A percentile compares a stretch with the other conserved stretches of the same genome.
Conservation (phyloP, 2,113 vertebrate species). For the Passerina amoena region DNA sequence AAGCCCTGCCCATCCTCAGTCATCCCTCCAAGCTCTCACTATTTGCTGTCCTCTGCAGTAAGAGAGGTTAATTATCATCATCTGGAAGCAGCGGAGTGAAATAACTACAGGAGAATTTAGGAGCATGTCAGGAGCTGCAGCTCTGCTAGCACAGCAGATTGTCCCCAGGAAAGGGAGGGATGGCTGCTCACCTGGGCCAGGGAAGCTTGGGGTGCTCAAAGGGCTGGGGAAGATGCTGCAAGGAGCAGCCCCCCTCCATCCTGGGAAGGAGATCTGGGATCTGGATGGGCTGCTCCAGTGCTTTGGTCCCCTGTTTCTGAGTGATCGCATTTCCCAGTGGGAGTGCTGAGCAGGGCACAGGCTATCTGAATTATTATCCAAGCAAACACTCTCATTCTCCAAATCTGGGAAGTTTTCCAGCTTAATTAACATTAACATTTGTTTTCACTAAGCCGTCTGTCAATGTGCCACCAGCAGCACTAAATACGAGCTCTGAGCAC, state of each 20-base stretch:
- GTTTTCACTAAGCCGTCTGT: constrained; percentile 67
- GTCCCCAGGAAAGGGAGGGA: not conserved
- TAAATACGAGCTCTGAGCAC: constrained; percentile 27
- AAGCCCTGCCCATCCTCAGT: not conserved
- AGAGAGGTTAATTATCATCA: constrained; percentile 19
- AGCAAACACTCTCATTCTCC: constrained; percentile 55
- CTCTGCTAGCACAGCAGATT: not conserved
- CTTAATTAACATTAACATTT: constrained; percentile 68
- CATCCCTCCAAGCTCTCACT: not conserved
- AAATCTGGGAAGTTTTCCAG: constrained; percentile 70
- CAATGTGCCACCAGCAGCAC: constrained; percentile 50
- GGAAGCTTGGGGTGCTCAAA: not conserved
- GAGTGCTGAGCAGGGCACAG: constrained; percentile 2
- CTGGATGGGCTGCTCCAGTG: accelerated
- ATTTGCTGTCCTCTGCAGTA: not conserved
- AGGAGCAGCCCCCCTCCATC: not conserved
- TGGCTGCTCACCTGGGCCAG: not conserved
- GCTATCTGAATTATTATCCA: constrained; percentile 67
- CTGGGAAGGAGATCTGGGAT: not conserved
- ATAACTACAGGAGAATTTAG: constrained; percentile 16
- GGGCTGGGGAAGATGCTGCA: not conserved
- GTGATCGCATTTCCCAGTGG: not conserved
- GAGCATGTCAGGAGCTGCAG: not conserved
- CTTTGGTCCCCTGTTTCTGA: not conserved
- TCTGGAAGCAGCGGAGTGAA: not conserved